phyloP scores from a whole-genome alignment of 2,113 vertebrate genomes.

The Anguilla rostrata region DNA sequence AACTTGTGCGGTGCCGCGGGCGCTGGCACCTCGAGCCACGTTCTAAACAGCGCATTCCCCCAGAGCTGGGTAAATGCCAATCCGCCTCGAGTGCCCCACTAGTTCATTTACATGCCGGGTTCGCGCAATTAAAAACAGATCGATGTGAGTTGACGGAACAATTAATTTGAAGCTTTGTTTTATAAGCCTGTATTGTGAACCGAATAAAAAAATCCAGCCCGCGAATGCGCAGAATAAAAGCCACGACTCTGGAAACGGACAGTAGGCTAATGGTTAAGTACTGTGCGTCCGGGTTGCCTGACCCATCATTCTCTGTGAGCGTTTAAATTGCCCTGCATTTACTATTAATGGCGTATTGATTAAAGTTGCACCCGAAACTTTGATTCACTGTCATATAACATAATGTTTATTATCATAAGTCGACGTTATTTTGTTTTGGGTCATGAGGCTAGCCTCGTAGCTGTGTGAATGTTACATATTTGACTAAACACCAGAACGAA shows the following conservation, averaged over 20 bases:
- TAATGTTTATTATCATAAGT: not conserved
- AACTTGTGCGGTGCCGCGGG: not conserved
- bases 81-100: not conserved
- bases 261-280: not conserved
- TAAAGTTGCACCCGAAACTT: not conserved
- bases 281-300: not conserved
- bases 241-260: not conserved
- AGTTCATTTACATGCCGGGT: conserved; percentile 13
- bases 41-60: not conserved
- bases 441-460: not conserved
- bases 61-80: conserved; percentile 9
- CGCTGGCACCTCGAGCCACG: not conserved
- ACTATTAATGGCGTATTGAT: too few species aligned
- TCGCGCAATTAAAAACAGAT: conserved; percentile 22
- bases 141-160: conserved; percentile 28
- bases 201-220: not conserved
- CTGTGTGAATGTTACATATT: not conserved
- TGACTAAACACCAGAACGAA: too few species aligned
- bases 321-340: not conserved
- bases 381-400: not conserved
- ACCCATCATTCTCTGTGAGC: not conserved
- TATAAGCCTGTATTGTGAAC: not conserved
- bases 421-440: not conserved
- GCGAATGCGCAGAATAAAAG: not conserved
- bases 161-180: conserved; percentile 21